These are phyloP conservation scores for Gyps fulvus DNA, from an alignment of 2,113 vertebrate genomes.

Conservation along the genomic window DNA sequence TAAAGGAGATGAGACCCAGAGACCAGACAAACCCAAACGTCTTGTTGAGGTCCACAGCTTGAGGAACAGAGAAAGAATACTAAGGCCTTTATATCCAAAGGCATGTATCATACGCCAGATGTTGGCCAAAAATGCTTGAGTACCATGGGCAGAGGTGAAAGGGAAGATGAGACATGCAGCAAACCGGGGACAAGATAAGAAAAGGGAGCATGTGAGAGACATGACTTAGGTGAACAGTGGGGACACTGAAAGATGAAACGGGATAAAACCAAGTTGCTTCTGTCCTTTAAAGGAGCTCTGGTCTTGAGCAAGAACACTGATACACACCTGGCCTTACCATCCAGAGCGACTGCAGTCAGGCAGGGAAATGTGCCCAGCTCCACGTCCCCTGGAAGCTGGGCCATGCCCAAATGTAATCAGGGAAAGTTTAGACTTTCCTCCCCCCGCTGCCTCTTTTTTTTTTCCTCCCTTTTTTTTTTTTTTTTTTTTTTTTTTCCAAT, in stretches of 20 bases:
- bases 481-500: slow-evolving; percentile 72
- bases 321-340: background rate
- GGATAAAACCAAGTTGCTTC: background rate
- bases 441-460: slow-evolving; percentile 72
- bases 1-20: background rate
- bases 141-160: background rate
- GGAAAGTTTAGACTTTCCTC: background rate
- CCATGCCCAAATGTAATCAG: background rate
- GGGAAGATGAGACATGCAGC: background rate
- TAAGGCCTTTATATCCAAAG: background rate
- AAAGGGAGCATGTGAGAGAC: background rate
- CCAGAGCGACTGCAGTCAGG: fast-evolving
- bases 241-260: background rate
- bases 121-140: background rate
- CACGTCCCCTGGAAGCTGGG: background rate
- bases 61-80: background rate
- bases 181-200: background rate
- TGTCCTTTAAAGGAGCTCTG: background rate
- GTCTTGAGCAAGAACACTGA: background rate
- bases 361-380: background rate
- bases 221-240: background rate
- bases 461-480: background rate
- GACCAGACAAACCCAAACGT: background rate
- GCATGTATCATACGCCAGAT: background rate
- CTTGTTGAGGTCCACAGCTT: background rate